Base-by-base conservation (phyloP, 2,888 invertebrate genomes). In the Beris morrisii region DNA sequence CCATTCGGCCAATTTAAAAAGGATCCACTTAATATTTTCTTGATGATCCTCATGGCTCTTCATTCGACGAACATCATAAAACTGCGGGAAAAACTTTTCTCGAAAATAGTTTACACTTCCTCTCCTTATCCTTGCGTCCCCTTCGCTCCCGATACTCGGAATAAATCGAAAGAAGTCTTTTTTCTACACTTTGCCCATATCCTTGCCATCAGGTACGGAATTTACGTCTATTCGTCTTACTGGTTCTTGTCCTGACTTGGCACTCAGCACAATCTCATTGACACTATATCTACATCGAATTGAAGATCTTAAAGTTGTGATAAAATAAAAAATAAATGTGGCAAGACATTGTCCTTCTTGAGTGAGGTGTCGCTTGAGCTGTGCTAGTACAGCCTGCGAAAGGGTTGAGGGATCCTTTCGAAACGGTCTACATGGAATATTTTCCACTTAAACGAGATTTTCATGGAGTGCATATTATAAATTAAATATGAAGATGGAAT, bases 381-480 rank as follows among this genome's bases (percentile, higher is more conserved):
- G 7, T 3, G 5, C 5, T 38, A 38, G 38, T 1, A 38, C 38
- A 22, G 3, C 22, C 22, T 22, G 32, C 13, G n/a, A 22, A 57
- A 30, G 11, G 38, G 46, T 15, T 28, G 22, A 22, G 32, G 30
- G 30, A 59, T 30, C 58, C 30, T 43, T 59, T 31, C 48, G 30
- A 59, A 59, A 46, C 46, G 15, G 28, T 30, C 46, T 59, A 30
- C 46, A 50, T 31, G 50, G 56, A 53, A 61, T 68, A 65, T 65
- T 65, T 65, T 55, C 56, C 48, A 65, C 56, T 65, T 68, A 59
- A 68, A 65, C 65, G 65, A 55, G 57, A 61, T 68, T 61, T 68
- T 68, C 65, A 65, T 65, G 50, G 65, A 61, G 63, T 61, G 68
- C 68, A 65, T 65, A 68, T 68, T 65, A 65, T 68, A 68, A 59